Conservation (phyloP, 1,140 invertebrate genomes). For the Augochlora pura region DNA sequence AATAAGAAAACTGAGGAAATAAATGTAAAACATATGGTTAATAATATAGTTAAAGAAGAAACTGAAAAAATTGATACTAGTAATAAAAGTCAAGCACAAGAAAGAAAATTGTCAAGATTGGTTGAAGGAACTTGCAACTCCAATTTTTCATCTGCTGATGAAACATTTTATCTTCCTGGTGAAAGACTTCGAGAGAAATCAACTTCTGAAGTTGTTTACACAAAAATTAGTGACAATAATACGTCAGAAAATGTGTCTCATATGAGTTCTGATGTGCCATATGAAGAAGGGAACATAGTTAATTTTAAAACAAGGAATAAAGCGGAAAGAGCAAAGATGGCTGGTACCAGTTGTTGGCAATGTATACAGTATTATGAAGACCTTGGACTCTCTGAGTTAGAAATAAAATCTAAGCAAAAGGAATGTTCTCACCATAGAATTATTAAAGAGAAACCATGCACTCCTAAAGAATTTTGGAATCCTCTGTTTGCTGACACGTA, state of each 20-base stretch:
- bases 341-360: no score
- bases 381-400: conserved; percentile 68
- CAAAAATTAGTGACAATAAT: conserved; percentile 31
- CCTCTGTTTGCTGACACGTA: conserved; percentile 68
- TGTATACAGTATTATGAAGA: conserved; percentile 78
- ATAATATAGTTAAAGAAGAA: neutral
- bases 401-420: conserved; percentile 73
- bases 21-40: neutral
- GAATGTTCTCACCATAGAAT: conserved; percentile 79
- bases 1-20: conserved; percentile 1
- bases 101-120: neutral
- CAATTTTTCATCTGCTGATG: conserved; percentile 46
- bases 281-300: conserved; percentile 52
- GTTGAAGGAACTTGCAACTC: neutral
- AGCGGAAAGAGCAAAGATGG: conserved; percentile 74
- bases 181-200: conserved; percentile 44
- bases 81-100: neutral
- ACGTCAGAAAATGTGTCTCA: conserved; percentile 23
- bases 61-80: neutral
- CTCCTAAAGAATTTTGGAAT: conserved; percentile 78
- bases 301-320: conserved; percentile 73
- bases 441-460: conserved; percentile 69
- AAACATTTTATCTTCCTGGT: conserved; percentile 58
- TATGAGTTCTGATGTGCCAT: no score
- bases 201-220: neutral